Conservation (phyloP, 2,888 invertebrate species). For the Folsomia candida region DNA sequence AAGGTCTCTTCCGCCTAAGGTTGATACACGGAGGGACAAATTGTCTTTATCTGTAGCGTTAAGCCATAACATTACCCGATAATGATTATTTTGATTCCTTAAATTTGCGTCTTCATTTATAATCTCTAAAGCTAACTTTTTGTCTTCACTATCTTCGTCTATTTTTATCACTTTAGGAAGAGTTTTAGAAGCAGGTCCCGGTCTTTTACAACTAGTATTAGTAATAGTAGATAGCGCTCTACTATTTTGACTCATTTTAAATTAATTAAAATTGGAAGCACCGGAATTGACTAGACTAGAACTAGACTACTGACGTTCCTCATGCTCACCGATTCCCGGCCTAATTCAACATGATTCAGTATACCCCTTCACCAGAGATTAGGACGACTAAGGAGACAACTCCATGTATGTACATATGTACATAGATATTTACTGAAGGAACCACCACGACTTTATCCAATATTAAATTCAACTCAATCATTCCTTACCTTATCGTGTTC, state of each 20-base stretch:
- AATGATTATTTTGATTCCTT: not conserved
- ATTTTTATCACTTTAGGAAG: not conserved
- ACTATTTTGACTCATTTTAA: not conserved
- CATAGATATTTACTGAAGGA: too few species aligned
- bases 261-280: too few species aligned
- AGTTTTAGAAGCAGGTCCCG: not conserved
- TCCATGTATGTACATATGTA: too few species aligned
- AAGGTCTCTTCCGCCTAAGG: not conserved
- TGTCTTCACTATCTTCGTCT: not conserved
- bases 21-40: not conserved
- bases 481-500: too few species aligned
- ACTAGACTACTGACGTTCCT: too few species aligned
- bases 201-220: not conserved
- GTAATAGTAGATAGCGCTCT: not conserved
- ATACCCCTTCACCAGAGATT: too few species aligned
- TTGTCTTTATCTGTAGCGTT: not conserved
- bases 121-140: not conserved
- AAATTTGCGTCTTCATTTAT: not conserved
- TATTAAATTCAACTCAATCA: too few species aligned
- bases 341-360: too few species aligned
- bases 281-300: too few species aligned
- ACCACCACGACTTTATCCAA: too few species aligned
- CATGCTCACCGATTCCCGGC: too few species aligned
- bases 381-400: too few species aligned
- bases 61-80: not conserved